A percentile compares a stretch with the other conserved stretches of the same genome.
Conservation (phyloP, 1,140 invertebrate genomes). For the Bombus superbus region DNA sequence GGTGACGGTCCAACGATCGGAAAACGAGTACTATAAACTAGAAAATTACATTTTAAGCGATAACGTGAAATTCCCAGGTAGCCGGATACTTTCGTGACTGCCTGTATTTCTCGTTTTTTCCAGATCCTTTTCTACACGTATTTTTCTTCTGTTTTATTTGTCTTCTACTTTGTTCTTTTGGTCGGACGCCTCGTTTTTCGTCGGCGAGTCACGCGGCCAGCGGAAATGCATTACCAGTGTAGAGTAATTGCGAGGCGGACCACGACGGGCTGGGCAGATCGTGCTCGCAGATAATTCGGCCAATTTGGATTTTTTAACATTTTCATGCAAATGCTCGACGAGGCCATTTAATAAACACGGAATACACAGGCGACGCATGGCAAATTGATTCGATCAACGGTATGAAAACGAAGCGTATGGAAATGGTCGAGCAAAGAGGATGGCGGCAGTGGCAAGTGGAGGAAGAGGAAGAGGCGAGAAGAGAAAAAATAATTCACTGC, state of each 20-base stretch:
- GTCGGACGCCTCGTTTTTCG: neutral
- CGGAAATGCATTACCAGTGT: slow-evolving; percentile 28
- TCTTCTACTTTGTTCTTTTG: neutral
- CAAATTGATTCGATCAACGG: slow-evolving; percentile 57
- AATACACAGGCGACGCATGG: slow-evolving; percentile 29
- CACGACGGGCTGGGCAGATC: neutral
- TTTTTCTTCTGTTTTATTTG: neutral
- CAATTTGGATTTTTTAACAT: slow-evolving; percentile 53
- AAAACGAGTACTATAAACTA: no score
- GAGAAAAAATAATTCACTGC: slow-evolving; percentile 4
- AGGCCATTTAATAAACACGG: slow-evolving; percentile 56
- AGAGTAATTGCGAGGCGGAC: slow-evolving; percentile 36
- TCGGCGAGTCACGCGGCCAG: neutral
- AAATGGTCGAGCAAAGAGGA: neutral
- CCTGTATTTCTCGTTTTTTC: neutral
- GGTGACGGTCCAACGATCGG: no score
- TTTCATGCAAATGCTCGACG: slow-evolving; percentile 46
- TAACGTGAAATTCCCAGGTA: no score
- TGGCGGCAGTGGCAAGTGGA: neutral
- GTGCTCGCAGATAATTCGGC: slow-evolving; percentile 37
- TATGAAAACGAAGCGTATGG: slow-evolving; percentile 25
- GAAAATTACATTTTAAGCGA: no score
- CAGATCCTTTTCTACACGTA: neutral
- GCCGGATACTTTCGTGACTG: neutral
- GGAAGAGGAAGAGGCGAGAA: neutral